Evolutionary conservation across 2,888 invertebrate genomes (phyloP).

Genomic region (Drosophila gaucha): DNA sequence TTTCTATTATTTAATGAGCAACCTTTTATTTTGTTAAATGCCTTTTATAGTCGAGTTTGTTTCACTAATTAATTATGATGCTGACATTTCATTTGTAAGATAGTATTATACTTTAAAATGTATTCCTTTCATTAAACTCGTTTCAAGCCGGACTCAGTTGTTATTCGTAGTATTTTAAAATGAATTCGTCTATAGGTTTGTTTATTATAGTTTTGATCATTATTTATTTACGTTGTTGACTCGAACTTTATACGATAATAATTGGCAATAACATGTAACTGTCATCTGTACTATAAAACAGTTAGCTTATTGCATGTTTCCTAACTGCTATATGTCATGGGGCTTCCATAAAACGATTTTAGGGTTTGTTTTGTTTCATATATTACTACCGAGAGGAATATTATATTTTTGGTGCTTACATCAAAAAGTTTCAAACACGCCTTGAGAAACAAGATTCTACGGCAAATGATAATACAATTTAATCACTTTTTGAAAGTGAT

Average conservation of each 20-base stretch:
- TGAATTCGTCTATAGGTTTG: not conserved
- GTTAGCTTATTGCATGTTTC: conserved; percentile 18
- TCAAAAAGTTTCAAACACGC: not conserved
- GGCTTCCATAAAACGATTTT: not conserved
- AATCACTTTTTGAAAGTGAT: not conserved
- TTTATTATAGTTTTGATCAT: conserved; percentile 3
- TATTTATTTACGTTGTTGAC: conserved; percentile 12
- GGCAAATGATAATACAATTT: not conserved
- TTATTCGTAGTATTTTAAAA: not conserved
- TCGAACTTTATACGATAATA: conserved; percentile 1
- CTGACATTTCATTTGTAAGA: conserved; percentile 5
- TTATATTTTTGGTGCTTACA: not conserved
- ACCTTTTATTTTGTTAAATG: no score
- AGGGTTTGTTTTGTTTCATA: no score
- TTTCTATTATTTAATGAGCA: not conserved
- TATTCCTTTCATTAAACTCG: not conserved
- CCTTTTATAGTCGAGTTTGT: not conserved
- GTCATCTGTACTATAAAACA: conserved; percentile 6
- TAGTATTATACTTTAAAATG: not conserved
- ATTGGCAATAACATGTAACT: conserved; percentile 21
- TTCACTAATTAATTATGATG: not conserved
- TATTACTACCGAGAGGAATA: not conserved
- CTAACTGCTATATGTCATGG: conserved; percentile 8
- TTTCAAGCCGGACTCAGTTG: not conserved
- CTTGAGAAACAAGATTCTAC: not conserved